These are phyloP conservation scores for Pammene aurita DNA, from an alignment of 2,888 invertebrate species.

Conservation along the genomic window DNA sequence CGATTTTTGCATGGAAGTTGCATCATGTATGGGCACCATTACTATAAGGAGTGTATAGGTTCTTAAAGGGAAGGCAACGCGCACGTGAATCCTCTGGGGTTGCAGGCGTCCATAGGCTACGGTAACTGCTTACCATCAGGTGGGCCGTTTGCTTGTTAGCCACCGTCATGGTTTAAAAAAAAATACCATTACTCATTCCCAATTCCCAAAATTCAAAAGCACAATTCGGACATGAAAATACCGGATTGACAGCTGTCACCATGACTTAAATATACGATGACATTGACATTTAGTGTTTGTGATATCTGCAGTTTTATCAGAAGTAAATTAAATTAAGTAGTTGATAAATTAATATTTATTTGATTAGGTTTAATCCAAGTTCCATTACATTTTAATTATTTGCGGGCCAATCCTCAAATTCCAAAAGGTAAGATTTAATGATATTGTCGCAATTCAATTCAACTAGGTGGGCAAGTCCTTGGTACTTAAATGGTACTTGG, in stretches of 20 bases:
- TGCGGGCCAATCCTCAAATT: conserved; percentile 76
- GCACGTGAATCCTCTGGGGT: too few relatives aligned
- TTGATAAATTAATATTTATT: background rate
- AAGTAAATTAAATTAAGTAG: conserved; percentile 20
- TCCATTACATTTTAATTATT: conserved; percentile 67
- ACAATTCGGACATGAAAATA: background rate
- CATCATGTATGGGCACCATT: too few relatives aligned
- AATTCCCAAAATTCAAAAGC: too few relatives aligned
- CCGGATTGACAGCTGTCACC: background rate
- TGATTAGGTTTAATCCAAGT: conserved; percentile 12
- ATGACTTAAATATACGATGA: conserved; percentile 9
- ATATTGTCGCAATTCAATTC: background rate
- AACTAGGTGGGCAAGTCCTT: background rate
- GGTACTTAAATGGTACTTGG: background rate
- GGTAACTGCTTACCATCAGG: too few relatives aligned
- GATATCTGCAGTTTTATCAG: too few relatives aligned
- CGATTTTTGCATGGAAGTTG: too few relatives aligned
- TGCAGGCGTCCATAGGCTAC: too few relatives aligned
- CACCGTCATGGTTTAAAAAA: too few relatives aligned
- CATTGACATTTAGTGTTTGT: conserved; percentile 4
- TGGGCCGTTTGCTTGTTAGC: too few relatives aligned
- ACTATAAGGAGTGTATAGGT: too few relatives aligned
- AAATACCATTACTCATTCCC: too few relatives aligned
- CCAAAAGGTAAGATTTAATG: conserved; percentile 59
- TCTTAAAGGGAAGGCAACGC: too few relatives aligned